Conservation (phyloP, 2,888 invertebrate species). For the Conomelus anceps region DNA sequence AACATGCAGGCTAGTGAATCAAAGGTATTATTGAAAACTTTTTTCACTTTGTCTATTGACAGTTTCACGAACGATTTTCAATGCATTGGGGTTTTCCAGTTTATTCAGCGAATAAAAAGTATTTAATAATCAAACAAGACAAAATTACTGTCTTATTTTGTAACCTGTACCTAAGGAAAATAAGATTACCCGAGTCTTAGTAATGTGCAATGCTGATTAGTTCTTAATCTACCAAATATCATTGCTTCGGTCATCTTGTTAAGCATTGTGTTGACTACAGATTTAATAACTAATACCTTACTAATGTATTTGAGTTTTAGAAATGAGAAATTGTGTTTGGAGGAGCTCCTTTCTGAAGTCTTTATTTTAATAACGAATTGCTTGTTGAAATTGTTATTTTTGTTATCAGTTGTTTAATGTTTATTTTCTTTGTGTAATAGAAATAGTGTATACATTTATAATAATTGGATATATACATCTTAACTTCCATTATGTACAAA, state of each 20-base stretch:
- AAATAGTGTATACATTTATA: background rate
- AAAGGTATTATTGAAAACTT: no score
- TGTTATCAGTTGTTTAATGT: background rate
- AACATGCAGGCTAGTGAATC: no score
- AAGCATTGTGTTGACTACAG: background rate
- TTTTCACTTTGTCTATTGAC: no score
- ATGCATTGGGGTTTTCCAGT: no score
- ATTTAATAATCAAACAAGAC: no score
- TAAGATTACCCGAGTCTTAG: no score
- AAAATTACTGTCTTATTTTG: no score
- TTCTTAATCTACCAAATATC: background rate
- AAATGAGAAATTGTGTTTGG: background rate
- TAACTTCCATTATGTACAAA: background rate
- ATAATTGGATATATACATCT: background rate
- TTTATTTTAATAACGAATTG: background rate
- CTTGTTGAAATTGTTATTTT: slow-evolving; percentile 6
- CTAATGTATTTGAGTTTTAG: background rate
- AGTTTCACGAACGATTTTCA: no score
- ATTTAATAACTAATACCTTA: background rate
- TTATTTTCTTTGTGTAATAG: background rate
- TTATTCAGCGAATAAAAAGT: no score
- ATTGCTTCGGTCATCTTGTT: background rate
- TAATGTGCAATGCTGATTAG: background rate
- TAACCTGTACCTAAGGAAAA: no score
- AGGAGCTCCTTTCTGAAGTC: background rate